A percentile compares a stretch with the other conserved stretches of the same genome.
Conservation (phyloP, 2,797 vertebrate genomes). For the Argya squamiceps region DNA sequence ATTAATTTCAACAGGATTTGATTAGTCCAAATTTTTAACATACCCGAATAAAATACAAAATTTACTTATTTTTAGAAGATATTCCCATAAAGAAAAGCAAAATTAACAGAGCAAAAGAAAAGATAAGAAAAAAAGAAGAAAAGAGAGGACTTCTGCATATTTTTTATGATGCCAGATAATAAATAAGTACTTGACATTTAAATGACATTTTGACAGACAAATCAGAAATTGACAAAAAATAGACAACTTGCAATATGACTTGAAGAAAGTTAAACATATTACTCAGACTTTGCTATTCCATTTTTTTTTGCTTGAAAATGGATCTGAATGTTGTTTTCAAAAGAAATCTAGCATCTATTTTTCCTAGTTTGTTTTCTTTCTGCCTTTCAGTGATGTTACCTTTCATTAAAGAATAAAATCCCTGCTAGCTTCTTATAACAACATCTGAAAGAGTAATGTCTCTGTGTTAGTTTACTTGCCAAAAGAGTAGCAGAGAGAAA, state of each 20-base stretch:
- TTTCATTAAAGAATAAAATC: background rate
- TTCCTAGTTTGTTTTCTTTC: background rate
- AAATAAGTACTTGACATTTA: background rate
- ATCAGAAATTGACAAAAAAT: background rate
- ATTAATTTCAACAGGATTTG: background rate
- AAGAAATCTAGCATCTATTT: background rate
- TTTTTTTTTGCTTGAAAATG: background rate
- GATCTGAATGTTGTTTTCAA: background rate
- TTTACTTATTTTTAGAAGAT: background rate
- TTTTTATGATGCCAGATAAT: background rate
- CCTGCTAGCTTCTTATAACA: background rate
- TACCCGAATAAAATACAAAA: background rate
- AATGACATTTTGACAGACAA: background rate
- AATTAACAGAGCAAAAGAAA: background rate
- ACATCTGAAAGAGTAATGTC: background rate
- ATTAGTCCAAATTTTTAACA: background rate
- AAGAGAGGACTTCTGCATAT: background rate
- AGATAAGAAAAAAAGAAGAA: background rate
- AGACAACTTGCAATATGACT: background rate
- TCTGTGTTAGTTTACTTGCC: background rate
- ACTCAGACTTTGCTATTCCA: background rate
- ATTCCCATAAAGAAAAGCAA: background rate
- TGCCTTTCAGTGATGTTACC: background rate
- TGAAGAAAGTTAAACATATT: background rate
- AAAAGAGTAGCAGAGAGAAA: background rate